Base-by-base conservation (phyloP, 1,140 invertebrate species). In the Radopholus similis region DNA sequence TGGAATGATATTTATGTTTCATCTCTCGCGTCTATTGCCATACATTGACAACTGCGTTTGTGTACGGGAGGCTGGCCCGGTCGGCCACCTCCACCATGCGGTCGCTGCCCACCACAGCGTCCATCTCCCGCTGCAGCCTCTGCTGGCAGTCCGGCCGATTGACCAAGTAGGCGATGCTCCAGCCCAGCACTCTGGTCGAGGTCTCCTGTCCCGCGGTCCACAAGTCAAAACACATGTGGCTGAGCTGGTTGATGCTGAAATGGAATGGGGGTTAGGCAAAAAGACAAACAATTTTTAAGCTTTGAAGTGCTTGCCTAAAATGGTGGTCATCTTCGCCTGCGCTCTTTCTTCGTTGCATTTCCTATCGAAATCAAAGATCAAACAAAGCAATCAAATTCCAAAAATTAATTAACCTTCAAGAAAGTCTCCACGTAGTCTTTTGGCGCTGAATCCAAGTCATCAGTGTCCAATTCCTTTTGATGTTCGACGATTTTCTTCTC, bases 161-260 rank as follows among this genome's bases (percentile, higher is more conserved):
- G 0, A 90, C 88, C 85, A 94, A 87, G 64, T 89, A 89, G 8
- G 95, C 84, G 8, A 93, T 83, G 71, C 91, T 89, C 91, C 92
- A 95, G 9, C 88, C 86, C 9, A 95, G 78, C 0, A 91, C 90
- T 0, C 89, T 88, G 26, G 91, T 83, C 0, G 91, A 90, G 0
- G 92, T 95, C 78, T 95, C 93, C n/a, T 63, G 54, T 62, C 60
- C 60, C 28, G 60, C 60, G 21, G 60, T n/a, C 60, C 60, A 63
- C 49, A 63, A 2, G 63, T 63, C 60, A 59, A 59, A 60, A 21
- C 53, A 60, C 53, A 59, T 62, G 60, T 63, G 15, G 13, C 15
- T 18, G n/a, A 56, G 21, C 13, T 63, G 60, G 1, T n/a, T 13
- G 11, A 49, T 15, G n/a, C 57, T 59, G 21, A 32, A 35, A 35